Base-by-base conservation (phyloP, 1,140 invertebrate species). In the Drosophila lacertosa region DNA sequence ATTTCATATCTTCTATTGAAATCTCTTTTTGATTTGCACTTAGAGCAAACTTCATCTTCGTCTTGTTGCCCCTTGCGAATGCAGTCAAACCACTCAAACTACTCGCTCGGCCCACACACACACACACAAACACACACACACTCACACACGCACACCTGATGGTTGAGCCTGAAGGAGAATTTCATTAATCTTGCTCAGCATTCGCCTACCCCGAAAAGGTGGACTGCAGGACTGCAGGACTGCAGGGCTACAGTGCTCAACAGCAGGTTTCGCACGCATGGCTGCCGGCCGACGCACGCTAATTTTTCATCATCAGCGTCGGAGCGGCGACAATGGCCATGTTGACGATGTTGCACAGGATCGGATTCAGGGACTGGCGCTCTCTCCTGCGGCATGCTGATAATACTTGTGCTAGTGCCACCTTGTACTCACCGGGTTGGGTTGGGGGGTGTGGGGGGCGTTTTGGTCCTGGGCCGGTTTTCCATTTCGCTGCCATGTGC, bases 101-200 rank as follows among this genome's bases (percentile, higher is more conserved):
- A n/a, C n/a, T 51, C 26, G 20, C 67, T 64, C 32, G 44, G 29
- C 11, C 16, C 32, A 7, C 2, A 51, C 33, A 22, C 26, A 26
- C 44, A 57, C 60, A 70, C 60, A 7, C 2, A 51, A 33, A 22
- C 26, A 26, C 32, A 7, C 2, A 51, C 33, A 22, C 26, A 26
- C 11, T 22, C 32, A 7, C 2, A 51, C 33, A 22, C 26, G 18
- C 44, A 57, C 60, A 70, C 60, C 67, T 70, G 67, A 15, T 40
- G 50, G 10, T 53, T 29, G 13, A 18, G 45, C 20, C 33, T 71
- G 35, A 65, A 50, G 68, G 59, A 65, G 40, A 54, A 65, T 66
- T 86, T 81, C 80, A 84, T 84, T 88, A 84, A 84, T 84, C 80
- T 86, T 84, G 77, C 82, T 86, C 81, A 86, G 33, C 26, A 60